Evolutionary conservation across 2,888 invertebrate species (phyloP), one percentile per base, ranked within the genome.

Genomic region (Teinopalpus imperialis): DNA sequence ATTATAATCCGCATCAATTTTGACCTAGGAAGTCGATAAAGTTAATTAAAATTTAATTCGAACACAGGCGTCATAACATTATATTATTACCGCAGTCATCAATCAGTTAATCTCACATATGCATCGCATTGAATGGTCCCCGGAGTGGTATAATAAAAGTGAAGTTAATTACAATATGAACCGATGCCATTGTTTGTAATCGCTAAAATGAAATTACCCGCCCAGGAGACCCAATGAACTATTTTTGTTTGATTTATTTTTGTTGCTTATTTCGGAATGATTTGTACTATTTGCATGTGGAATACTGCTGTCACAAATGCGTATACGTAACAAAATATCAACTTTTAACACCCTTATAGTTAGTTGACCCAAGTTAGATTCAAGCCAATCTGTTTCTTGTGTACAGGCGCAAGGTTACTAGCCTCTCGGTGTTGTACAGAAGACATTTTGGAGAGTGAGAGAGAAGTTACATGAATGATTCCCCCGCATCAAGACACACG

Each of bases 81-180:
- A 36, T 24, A 13, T 36, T 36, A 36, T 24, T 36, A 36, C 36
- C 16, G 36, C 23, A 29, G 35, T 42, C 39, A 51, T 53, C 53
- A 49, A 48, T 46, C 44, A 50, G 40, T 49, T 43, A 44, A 36
- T 49, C 23, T 43, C 36, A 20, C 8, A 8, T 26, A 24, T 24
- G 36, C 36, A 36, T 14, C 24, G 24, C 6, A 3, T 14, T 3
- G 16, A 16, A 14, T 12, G 6, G 24, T 34, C 53, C 43, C 47
- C 9, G 13, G 54, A 39, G 54, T 39, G 7, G 49, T 31, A 40
- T 46, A 43, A 31, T 39, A 32, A 47, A 52, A 48, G 46, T 31
- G 31, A 29, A 10, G 35, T 48, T 52, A 49, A 56, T 56, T 56
- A 56, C 47, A 35, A 43, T 49, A 30, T 9, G 24, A 48, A 47